Conservation (phyloP, 1,140 invertebrate species). For the Zaprionus gabonicus region DNA sequence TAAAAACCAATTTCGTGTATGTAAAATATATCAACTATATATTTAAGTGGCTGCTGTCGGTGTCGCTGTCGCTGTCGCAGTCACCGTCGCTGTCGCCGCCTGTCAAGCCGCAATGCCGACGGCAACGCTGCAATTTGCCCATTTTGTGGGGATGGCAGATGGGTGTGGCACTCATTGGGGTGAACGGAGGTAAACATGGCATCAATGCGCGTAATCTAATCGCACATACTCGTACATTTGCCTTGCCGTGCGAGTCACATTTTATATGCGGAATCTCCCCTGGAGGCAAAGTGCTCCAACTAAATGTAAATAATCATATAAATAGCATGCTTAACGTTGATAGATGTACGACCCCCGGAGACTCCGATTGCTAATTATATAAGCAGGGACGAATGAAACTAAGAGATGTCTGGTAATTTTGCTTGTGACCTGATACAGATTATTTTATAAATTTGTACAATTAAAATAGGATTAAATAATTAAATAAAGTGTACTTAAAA, state of each 20-base stretch:
- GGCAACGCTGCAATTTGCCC: constrained; percentile 61
- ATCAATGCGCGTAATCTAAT: constrained; percentile 51
- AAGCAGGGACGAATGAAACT: constrained; percentile 10
- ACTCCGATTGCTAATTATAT: constrained; percentile 35
- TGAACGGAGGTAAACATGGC: constrained; percentile 56
- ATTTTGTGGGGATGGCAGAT: constrained; percentile 39
- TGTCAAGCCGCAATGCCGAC: constrained; percentile 70
- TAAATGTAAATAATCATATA: constrained; percentile 56
- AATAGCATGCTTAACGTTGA: constrained; percentile 43
- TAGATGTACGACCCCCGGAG: constrained; percentile 28
- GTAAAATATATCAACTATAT: constrained; percentile 82
- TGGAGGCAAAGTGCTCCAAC: constrained; percentile 39
- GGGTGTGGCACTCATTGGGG: constrained; percentile 36
- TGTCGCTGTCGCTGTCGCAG: constrained; percentile 23
- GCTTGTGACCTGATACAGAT: not conserved
- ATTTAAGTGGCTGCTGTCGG: constrained; percentile 71
- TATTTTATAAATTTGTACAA: too few relatives aligned
- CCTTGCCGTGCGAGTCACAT: constrained; percentile 29
- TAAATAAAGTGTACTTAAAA: too few relatives aligned
- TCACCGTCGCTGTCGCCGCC: constrained; percentile 49
- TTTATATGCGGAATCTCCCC: constrained; percentile 37
- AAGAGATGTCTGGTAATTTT: not conserved
- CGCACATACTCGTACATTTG: constrained; percentile 27
- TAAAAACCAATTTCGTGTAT: constrained; percentile 83
- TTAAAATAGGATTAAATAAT: too few relatives aligned